Base-by-base conservation (phyloP, 1,140 invertebrate species). In the Helicoverpa zea region DNA sequence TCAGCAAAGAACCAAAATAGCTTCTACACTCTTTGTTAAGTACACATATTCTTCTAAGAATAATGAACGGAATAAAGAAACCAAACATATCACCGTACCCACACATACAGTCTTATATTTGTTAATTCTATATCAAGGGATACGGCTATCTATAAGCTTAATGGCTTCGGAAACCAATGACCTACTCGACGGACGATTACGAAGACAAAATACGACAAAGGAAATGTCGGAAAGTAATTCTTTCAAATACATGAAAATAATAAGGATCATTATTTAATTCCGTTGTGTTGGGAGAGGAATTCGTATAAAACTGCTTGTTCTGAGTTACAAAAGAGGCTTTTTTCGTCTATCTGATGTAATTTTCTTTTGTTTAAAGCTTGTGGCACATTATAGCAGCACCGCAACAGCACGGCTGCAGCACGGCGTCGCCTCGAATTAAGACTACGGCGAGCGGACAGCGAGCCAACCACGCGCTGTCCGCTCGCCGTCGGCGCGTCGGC, bases 201-300 rank as follows among this genome's bases (percentile, higher is more conserved):
- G 23, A 54, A 72, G 68, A 72, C 68, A 54, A 72, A 43, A 72
- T 51, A 29, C 11, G 68, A 72, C 47, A 54, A 72, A 54, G 29
- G 16, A 72, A 72, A 51, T 54, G 49, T 72, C 68, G 49, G 16
- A 52, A 30, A 52, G 18, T 72, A 72, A 68, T 68, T 43, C 49
- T 72, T 72, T 72, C 18, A 52, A 72, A 72, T 72, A 72, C 68
- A 72, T 72, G 23, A 81, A 68, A 51, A 54, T 29, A 72, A 72
- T 72, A 72, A 68, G 64, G 13, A 49, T 59, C 79, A 76, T 81
- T 78, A 81, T 73, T 78, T 77, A 76, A 81, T 81, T 78, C 51
- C 61, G 43, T 64, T 58, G 43, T 73, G 54, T 75, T 56, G 49
- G 14, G 76, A 49, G 58, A 81, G 51, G 64, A 18, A 35, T 72